Base-by-base conservation (phyloP, 1,140 invertebrate genomes). In the Temnothorax longispinosus region DNA sequence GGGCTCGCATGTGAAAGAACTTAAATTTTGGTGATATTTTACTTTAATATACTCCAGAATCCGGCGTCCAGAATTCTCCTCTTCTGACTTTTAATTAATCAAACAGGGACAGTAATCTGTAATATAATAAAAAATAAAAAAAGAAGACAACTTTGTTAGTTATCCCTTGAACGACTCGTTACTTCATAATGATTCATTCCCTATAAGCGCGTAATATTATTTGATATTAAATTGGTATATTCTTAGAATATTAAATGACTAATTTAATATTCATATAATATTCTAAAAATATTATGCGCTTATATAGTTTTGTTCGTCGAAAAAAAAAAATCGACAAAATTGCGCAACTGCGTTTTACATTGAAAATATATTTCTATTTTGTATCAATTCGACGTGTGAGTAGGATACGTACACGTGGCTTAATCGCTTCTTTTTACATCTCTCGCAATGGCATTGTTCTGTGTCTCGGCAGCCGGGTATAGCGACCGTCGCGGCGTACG, bases 361-460 rank as follows among this genome's bases (percentile, higher is more conserved):
- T 84, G 86, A 91, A 92, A 92, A 91, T 92, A 92, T 92, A 92
- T 91, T 92, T 86, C 65, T 86, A 75, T 69, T 87, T 88, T 67
- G 65, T 88, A 80, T 44, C 77, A 78, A 84, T 84, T 75, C 44
- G 62, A 87, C 80, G 41, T 86, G 85, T 81, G 60, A 71, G 47
- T 84, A 56, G 75, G 50, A 76, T 82, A 82, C 69, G 85, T 86
- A 87, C 44, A 90, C 67, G 80, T 78, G 88, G 27, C 44, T 82
- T 60, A 58, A 56, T 85, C 35, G 8, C n/a, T 81, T 77, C 35
- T 86, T 86, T 86, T 80, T 81, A 87, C 74, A 84, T 50, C 38
- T 35, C 74, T 62, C 80, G 80, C 21, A 74, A 50, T 13, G 27
- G 27, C 27, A 27, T 84, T 84, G 60, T 47, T 50, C 52, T 60